phyloP scores from a whole-genome alignment of 2,113 vertebrate species.

The Vireo altiloquus region DNA sequence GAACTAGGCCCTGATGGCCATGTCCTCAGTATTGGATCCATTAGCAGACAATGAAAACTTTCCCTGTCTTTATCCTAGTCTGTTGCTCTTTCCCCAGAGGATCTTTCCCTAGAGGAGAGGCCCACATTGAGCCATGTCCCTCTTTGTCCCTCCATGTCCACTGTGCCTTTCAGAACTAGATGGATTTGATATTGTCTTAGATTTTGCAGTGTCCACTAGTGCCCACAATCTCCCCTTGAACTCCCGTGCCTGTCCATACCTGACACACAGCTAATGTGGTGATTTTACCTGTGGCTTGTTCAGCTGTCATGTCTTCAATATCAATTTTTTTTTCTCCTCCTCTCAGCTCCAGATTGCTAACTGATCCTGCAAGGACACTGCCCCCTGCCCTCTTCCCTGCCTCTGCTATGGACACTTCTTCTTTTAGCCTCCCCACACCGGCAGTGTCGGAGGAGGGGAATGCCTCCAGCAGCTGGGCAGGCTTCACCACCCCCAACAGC shows the following conservation, averaged over 20 bases:
- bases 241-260: neutral
- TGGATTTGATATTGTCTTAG: neutral
- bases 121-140: neutral
- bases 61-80: neutral
- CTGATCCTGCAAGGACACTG: conserved; percentile 26
- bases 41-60: neutral
- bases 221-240: neutral
- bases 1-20: neutral
- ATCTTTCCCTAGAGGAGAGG: neutral
- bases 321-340: neutral
- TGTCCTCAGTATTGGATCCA: neutral
- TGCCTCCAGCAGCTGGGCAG: conserved; percentile 57
- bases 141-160: neutral
- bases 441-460: conserved; percentile 47
- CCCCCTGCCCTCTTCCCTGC: neutral
- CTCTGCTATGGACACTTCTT: conserved; percentile 61
- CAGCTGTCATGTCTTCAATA: neutral
- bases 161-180: neutral
- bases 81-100: neutral
- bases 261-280: neutral
- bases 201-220: neutral
- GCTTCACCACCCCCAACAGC: conserved; percentile 19
- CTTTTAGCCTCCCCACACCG: neutral
- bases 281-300: neutral
- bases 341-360: conserved; percentile 28